Evolutionary conservation across 2,797 vertebrate genomes (phyloP).

Genomic region (Gymnopithys bicolor): DNA sequence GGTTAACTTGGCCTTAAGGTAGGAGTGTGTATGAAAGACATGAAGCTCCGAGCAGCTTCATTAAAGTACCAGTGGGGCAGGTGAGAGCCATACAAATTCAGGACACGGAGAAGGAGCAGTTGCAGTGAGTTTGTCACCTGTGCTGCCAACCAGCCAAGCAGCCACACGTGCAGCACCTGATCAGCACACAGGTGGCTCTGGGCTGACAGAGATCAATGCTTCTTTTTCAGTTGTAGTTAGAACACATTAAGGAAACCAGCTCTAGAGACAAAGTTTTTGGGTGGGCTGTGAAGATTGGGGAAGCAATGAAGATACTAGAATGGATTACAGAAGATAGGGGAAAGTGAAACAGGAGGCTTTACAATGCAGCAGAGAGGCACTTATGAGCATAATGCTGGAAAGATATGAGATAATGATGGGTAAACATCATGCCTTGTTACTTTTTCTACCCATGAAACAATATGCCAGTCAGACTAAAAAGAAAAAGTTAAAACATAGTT

Average conservation of each 20-base stretch:
- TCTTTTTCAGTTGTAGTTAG: neutral
- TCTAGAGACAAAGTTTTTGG: neutral
- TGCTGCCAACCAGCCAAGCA: neutral
- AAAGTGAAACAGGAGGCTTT: neutral
- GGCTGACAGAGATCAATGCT: neutral
- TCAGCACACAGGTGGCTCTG: neutral
- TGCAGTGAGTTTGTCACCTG: neutral
- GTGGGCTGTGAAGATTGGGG: neutral
- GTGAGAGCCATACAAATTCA: neutral
- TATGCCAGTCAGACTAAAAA: neutral
- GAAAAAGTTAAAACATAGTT: neutral
- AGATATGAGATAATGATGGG: neutral
- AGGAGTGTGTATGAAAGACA: fast-evolving
- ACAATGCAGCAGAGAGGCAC: neutral
- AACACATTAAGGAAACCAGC: neutral
- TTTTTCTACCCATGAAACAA: neutral
- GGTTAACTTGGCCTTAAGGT: neutral
- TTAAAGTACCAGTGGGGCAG: neutral
- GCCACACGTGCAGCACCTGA: neutral
- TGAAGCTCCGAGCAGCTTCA: neutral
- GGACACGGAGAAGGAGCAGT: neutral
- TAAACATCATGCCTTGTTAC: neutral
- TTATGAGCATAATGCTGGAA: neutral
- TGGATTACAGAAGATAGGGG: neutral
- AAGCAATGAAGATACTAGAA: neutral